Percentiles rank a stretch among this genome's conserved stretches.
Evolutionary conservation across 2,888 invertebrate species (phyloP).

Genomic region (Epirrhoe alternata): DNA sequence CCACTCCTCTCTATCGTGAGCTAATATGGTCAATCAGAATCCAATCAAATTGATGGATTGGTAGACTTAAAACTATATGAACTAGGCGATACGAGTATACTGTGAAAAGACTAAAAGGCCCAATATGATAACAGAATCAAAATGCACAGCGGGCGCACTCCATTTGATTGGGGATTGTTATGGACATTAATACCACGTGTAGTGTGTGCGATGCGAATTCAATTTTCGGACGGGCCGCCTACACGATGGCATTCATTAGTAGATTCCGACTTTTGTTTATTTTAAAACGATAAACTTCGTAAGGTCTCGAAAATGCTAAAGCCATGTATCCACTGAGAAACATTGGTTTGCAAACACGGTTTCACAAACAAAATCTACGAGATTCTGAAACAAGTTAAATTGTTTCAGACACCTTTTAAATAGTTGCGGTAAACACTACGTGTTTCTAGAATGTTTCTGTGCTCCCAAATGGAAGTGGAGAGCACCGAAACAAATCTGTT

Average conservation of each 20-base stretch:
- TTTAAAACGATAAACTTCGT: not conserved
- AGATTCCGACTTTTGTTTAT: not conserved
- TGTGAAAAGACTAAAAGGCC: constrained; percentile 23
- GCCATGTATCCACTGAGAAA: too few species aligned
- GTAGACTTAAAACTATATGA: not conserved
- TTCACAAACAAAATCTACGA: too few species aligned
- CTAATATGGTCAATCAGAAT: not conserved
- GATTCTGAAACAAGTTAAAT: too few species aligned
- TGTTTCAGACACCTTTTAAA: too few species aligned
- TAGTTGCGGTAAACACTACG: too few species aligned
- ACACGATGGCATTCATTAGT: constrained; percentile 51
- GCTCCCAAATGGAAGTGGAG: too few species aligned
- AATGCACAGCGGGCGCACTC: constrained; percentile 48
- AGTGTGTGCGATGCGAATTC: constrained; percentile 58
- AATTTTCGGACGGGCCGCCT: constrained; percentile 11
- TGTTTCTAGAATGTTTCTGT: too few species aligned
- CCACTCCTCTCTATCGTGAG: too few species aligned
- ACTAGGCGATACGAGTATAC: constrained; percentile 9
- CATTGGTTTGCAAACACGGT: too few species aligned
- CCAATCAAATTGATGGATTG: not conserved
- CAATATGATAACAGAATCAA: constrained; percentile 28
- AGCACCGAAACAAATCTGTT: too few species aligned
- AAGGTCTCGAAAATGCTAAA: too few species aligned
- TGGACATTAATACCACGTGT: constrained; percentile 60
- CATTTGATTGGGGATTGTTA: constrained; percentile 81